Conservation (phyloP, 2,888 invertebrate species). For the Lutraria lutraria region DNA sequence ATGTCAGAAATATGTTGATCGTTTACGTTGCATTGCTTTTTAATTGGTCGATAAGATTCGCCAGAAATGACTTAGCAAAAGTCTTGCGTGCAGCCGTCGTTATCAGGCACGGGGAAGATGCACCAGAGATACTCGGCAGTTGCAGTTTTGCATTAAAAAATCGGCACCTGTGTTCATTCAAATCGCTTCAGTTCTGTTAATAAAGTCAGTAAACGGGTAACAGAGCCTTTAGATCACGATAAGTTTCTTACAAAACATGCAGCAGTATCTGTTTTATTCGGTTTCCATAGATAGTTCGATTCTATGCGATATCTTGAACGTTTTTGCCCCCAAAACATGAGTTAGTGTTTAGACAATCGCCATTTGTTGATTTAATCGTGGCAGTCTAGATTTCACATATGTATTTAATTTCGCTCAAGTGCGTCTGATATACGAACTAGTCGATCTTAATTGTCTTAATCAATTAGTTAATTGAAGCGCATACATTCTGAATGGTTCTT, state of each 20-base stretch:
- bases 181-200: not conserved
- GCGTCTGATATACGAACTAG: not conserved
- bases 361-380: not conserved
- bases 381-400: not conserved
- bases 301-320: not conserved
- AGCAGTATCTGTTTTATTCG: not conserved
- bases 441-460: no score
- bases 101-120: not conserved
- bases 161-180: constrained; percentile 15
- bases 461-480: no score
- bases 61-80: no score
- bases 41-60: no score
- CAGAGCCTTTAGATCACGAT: not conserved
- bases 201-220: not conserved
- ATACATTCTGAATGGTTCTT: no score
- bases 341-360: not conserved
- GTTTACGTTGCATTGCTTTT: no score
- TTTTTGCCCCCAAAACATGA: not conserved
- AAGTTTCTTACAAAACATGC: not conserved
- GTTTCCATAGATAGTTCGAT: not conserved
- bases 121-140: not conserved
- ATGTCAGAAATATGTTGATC: no score
- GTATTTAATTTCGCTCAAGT: not conserved
- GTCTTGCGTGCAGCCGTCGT: not conserved
- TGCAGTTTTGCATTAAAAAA: not conserved